Evolutionary conservation across 2,797 vertebrate genomes (phyloP), one percentile per base, ranked within the genome.

Genomic region (Poeciliopsis paucimaculata): DNA sequence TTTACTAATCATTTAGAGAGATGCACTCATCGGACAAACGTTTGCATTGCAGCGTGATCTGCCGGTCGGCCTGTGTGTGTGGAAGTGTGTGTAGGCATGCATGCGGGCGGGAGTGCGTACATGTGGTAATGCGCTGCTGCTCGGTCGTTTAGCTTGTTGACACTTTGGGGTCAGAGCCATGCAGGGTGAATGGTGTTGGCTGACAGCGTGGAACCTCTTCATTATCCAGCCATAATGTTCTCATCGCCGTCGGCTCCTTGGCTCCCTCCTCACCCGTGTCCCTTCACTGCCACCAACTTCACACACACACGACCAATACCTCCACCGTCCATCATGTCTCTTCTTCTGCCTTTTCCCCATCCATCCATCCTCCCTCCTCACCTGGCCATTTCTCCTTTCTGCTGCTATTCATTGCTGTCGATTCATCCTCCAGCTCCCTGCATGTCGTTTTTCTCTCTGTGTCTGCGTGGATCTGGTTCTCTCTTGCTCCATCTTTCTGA

Each of bases 151-250:
- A 95, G 95, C 93, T 95, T 96, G 95, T 95, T 96, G 95, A 96
- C 95, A 96, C 94, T 96, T 96, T 96, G 95, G 94, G 95, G 95
- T 96, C 95, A 96, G 94, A 93, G 91, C 93, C 92, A 94, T 93
- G 93, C 92, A 88, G 92, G 93, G 92, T 95, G 95, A 94, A 94
- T 94, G 95, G 94, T 92, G 94, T 91, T 93, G 94, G 91, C 91
- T 96, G 95, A 95, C 95, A 96, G 95, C 92, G 93, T 95, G 94
- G 95, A 96, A 96, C 95, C 93, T 95, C 94, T 96, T 95, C 94
- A 96, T 96, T 96, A 95, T 95, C 94, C 92, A 83, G 88, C 92
- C 90, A 92, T 95, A 96, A 96, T 96, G 94, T 95, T 94, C 94
- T 95, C 94, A 95, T 95, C 77, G 93, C 95, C 94, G 85, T 90